A percentile compares a stretch with the other conserved stretches of the same genome.
These are phyloP conservation scores for Lutjanus erythropterus DNA, from an alignment of 2,113 vertebrate genomes.

Conservation along the genomic window DNA sequence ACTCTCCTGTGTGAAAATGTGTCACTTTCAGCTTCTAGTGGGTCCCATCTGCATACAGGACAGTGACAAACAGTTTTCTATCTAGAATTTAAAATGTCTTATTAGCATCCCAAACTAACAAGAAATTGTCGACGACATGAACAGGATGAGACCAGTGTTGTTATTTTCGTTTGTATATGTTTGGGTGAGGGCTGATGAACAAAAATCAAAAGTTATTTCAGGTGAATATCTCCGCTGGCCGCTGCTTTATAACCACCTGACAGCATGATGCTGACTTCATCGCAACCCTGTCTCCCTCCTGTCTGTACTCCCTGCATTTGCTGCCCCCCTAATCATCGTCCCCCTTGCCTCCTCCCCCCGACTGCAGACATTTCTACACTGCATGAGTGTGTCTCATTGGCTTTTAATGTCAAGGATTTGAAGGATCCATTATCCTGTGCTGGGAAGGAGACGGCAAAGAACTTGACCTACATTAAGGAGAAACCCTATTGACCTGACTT, in stretches of 20 bases:
- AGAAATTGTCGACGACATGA: neutral
- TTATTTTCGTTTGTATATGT: neutral
- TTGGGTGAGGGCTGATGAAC: too few relatives aligned
- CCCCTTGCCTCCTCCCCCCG: too few relatives aligned
- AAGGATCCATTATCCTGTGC: constrained; percentile 13
- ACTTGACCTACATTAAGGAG: constrained; percentile 14
- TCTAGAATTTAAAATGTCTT: neutral
- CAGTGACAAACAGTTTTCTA: too few relatives aligned
- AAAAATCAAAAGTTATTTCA: neutral
- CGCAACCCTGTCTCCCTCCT: neutral
- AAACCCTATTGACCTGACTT: neutral
- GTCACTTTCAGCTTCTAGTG: too few relatives aligned
- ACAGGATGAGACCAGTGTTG: neutral
- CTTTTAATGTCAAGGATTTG: constrained; percentile 20
- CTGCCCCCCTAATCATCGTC: neutral
- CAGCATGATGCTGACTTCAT: neutral
- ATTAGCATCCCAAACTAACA: neutral
- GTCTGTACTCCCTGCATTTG: neutral
- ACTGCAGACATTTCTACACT: constrained; percentile 9
- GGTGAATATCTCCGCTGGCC: neutral
- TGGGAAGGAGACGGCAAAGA: constrained; percentile 1
- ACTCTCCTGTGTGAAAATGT: too few relatives aligned
- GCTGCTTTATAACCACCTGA: neutral
- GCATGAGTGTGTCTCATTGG: constrained; percentile 2
- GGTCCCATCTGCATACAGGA: too few relatives aligned